A percentile compares a stretch with the other conserved stretches of the same genome.
phyloP scores from a whole-genome alignment of 2,797 vertebrate species.

The Fistularia tabacaria region DNA sequence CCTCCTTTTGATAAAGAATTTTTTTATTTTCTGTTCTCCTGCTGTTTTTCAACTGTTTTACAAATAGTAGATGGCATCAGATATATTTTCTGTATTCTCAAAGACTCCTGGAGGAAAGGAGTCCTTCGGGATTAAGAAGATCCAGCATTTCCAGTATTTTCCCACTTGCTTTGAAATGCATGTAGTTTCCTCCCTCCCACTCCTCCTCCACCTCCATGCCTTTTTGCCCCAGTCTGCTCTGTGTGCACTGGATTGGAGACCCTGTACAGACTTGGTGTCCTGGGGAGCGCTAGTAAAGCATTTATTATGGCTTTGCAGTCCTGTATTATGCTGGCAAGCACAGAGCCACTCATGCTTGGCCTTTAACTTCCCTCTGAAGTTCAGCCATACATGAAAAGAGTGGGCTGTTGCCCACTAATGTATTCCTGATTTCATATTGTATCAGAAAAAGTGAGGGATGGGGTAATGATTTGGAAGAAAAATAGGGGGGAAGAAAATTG shows the following conservation, averaged over 20 bases:
- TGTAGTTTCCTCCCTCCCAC: constrained; percentile 28
- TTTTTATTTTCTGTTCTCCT: neutral
- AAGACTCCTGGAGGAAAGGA: constrained; percentile 48
- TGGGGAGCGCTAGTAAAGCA: constrained; percentile 93
- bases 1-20: no score
- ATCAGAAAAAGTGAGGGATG: constrained; percentile 51
- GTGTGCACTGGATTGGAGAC: constrained; percentile 58
- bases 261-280: constrained; percentile 80
- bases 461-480: constrained; percentile 23
- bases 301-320: constrained; percentile 94
- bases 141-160: constrained; percentile 48
- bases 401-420: constrained; percentile 62
- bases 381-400: constrained; percentile 78
- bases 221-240: constrained; percentile 50
- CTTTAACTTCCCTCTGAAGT: constrained; percentile 97
- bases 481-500: constrained; percentile 12
- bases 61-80: constrained; percentile 42
- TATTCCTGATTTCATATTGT: constrained; percentile 75
- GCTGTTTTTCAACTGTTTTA: constrained; percentile 20
- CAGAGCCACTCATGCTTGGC: constrained; percentile 91
- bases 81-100: constrained; percentile 49
- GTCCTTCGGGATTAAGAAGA: constrained; percentile 42
- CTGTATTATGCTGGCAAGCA: constrained; percentile 90
- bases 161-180: constrained; percentile 62
- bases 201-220: constrained; percentile 23